Evolutionary conservation across 2,113 vertebrate genomes (phyloP), one percentile per base, ranked within the genome.

Genomic region (Grallaria varia): DNA sequence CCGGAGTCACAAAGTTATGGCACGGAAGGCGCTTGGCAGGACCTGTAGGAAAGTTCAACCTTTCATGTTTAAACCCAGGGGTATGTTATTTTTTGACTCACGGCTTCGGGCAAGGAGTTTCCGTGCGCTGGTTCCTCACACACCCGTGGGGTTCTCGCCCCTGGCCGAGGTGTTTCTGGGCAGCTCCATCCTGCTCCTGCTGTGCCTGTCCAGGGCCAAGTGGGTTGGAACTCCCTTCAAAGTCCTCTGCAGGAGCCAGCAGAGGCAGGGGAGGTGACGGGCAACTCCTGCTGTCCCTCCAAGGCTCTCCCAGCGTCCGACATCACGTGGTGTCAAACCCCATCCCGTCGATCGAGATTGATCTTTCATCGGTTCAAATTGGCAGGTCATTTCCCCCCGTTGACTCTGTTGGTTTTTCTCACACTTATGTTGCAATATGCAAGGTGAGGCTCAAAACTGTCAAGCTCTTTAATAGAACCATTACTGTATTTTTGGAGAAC

Each of bases 391-490:
- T 94, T n/a, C 87, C 83, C 75, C 37, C 72, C 72, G 18, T 60
- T 71, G 17, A 3, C 92, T 63, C 75, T 19, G 42, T 40, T 77
- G 21, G 44, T 92, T 93, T 67, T 94, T 76, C 88, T 93, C 95
- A 72, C 88, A 49, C 2, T 4, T 23, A 74, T 81, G 92, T 93
- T 93, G 95, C 92, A 96, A 84, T 94, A 75, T 93, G 85, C 90
- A 96, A 96, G 95, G 93, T 97, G 96, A 97, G 93, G 96, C 92
- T 96, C 95, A 81, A 92, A 95, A 93, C 95, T 96, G 96, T 96
- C 96, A 94, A 87, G 86, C 28, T 71, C 83, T 92, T 84, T 94
- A 96, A 96, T 95, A 90, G 95, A 96, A 96, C 88, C 93, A 60
- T 96, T 96, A 92, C 90, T 92, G 76, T 92, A 78, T 92, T 96